A percentile compares a stretch with the other conserved stretches of the same genome.
These are phyloP conservation scores for Marmota flaviventris DNA, from an alignment of 2,113 vertebrate genomes.

Conservation along the genomic window DNA sequence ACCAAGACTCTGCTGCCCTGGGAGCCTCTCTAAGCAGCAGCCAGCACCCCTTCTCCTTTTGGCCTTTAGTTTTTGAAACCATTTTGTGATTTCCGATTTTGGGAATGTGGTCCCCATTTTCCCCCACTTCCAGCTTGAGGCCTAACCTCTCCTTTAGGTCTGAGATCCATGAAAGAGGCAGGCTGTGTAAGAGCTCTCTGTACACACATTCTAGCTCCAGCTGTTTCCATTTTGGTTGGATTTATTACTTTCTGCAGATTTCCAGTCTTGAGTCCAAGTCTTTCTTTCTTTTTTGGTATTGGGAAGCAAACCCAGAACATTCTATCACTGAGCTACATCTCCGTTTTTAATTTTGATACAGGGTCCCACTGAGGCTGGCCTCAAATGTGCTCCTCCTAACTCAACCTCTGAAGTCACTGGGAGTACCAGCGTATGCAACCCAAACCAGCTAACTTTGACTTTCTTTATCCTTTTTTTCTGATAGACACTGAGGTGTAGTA, in stretches of 20 bases:
- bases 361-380: too few species aligned
- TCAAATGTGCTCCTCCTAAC: too few species aligned
- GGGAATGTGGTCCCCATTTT: background rate
- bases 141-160: background rate
- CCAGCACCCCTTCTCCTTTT: background rate
- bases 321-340: too few species aligned
- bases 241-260: conserved; percentile 5
- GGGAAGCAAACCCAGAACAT: too few species aligned
- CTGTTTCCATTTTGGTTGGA: background rate
- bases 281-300: too few species aligned
- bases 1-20: background rate
- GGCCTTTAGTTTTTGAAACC: conserved; percentile 4
- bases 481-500: background rate
- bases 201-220: background rate
- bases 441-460: background rate
- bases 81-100: background rate
- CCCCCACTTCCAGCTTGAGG: background rate
- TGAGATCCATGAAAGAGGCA: background rate
- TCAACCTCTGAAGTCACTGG: too few species aligned
- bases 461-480: background rate
- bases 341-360: too few species aligned
- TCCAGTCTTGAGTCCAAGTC: background rate
- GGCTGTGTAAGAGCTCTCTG: background rate
- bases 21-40: background rate
- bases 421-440: too few species aligned